Conservation (phyloP, 1,140 invertebrate genomes). For the Rhyacophila brunnea region DNA sequence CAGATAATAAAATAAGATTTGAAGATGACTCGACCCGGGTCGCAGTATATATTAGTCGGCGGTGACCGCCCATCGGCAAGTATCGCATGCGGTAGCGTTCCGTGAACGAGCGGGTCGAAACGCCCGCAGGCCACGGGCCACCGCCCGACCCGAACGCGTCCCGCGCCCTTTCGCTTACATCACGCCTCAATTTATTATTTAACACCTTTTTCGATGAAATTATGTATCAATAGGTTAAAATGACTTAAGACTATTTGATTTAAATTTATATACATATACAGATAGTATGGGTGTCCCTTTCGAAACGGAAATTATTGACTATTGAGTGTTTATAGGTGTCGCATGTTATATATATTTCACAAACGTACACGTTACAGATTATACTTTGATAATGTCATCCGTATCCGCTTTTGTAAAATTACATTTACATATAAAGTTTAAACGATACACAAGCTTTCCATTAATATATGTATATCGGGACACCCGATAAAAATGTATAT, state of each 20-base stretch:
- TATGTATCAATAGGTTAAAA: constrained; percentile 37
- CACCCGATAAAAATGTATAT: constrained; percentile 33
- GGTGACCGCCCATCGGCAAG: constrained; percentile 26
- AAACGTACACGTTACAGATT: neutral
- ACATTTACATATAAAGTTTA: too few relatives aligned
- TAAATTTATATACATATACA: constrained; percentile 36
- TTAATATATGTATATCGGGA: constrained; percentile 3
- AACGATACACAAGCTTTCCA: too few relatives aligned
- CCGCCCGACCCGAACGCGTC: constrained; percentile 4
- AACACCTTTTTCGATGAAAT: constrained; percentile 32
- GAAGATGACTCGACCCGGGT: constrained; percentile 24
- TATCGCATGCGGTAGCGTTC: constrained; percentile 29
- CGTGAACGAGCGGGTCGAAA: constrained; percentile 26
- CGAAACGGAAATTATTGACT: neutral
- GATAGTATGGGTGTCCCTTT: constrained; percentile 24
- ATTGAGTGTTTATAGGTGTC: neutral
- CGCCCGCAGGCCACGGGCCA: constrained; percentile 22
- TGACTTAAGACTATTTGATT: constrained; percentile 36
- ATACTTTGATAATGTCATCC: too few relatives aligned
- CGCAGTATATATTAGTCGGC: constrained; percentile 9
- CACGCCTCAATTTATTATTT: constrained; percentile 5
- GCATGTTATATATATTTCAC: neutral
- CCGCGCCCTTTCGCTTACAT: constrained; percentile 2
- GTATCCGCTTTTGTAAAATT: too few relatives aligned
- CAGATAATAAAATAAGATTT: constrained; percentile 15